Evolutionary conservation across 2,797 vertebrate species (phyloP).

Genomic region (Poeciliopsis presidionis): DNA sequence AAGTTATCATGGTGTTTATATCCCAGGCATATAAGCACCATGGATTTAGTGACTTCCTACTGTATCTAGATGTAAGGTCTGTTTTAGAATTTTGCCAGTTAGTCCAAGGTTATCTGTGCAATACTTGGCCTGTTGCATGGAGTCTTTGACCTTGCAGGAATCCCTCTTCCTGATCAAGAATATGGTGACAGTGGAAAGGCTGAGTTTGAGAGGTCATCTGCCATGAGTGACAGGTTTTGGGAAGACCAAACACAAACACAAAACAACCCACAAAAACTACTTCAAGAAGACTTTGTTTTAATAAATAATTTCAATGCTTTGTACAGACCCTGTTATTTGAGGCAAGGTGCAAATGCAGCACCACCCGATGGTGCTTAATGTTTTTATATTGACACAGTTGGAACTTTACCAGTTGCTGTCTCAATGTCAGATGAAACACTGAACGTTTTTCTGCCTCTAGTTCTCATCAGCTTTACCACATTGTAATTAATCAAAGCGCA

Average conservation of each 20-base stretch:
- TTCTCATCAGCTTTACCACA: constrained; percentile 35
- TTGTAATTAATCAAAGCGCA: constrained; percentile 61
- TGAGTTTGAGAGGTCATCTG: not conserved
- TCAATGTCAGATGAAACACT: constrained; percentile 32
- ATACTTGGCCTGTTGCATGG: not conserved
- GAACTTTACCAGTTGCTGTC: constrained; percentile 21
- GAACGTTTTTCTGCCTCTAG: constrained; percentile 44
- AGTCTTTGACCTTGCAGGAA: not conserved
- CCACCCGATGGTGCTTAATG: not conserved
- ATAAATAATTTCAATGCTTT: not conserved
- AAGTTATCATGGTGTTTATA: not conserved
- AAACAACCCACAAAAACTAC: not conserved
- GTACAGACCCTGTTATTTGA: not conserved
- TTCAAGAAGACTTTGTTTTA: not conserved
- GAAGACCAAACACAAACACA: not conserved
- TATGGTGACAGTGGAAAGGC: not conserved
- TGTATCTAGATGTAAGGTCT: not conserved
- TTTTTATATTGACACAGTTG: constrained; percentile 7
- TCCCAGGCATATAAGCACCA: not conserved
- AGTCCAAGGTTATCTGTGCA: not conserved
- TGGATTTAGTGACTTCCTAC: not conserved
- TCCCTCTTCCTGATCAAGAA: not conserved
- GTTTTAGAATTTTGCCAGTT: not conserved
- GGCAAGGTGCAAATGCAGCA: not conserved
- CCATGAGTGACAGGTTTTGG: not conserved